Percentiles rank a stretch among this genome's conserved stretches.
These are phyloP conservation scores for Mallotus villosus DNA, from an alignment of 2,797 vertebrate species.

Conservation along the genomic window DNA sequence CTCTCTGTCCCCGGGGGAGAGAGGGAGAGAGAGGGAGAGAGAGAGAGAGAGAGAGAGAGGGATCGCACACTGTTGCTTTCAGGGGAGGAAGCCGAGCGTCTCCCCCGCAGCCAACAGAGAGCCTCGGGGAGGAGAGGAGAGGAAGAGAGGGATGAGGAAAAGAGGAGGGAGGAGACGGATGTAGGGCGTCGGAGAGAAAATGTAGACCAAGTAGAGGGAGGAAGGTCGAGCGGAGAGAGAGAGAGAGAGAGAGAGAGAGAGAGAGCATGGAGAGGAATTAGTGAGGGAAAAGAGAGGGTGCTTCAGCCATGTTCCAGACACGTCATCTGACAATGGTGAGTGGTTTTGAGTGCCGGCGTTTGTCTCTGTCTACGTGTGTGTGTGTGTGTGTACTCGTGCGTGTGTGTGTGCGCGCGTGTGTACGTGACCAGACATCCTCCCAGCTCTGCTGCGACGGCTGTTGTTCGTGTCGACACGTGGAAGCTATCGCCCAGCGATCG, in stretches of 20 bases:
- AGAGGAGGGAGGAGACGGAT: no score
- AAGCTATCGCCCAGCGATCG: neutral
- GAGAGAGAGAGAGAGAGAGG: no score
- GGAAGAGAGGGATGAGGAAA: neutral
- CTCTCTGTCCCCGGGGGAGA: neutral
- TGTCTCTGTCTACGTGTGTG: conserved; percentile 17
- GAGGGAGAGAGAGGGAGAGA: no score
- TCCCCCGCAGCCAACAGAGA: neutral
- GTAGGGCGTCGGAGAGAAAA: no score
- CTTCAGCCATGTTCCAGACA: conserved; percentile 17
- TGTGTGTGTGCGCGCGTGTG: conserved; percentile 12
- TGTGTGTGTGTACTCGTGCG: conserved; percentile 25
- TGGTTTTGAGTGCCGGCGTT: conserved; percentile 24
- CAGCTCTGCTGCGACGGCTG: no score
- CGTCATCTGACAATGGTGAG: conserved; percentile 29
- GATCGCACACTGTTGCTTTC: conserved; percentile 68
- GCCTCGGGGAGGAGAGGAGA: no score
- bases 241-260: neutral
- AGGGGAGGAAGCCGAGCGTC: conserved; percentile 22
- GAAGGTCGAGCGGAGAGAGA: conserved; percentile 7
- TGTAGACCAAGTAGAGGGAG: conserved; percentile 15
- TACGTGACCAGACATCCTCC: conserved; percentile 2
- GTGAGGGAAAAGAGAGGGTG: neutral
- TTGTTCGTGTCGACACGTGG: no score
- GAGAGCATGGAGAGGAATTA: neutral